phyloP scores from a whole-genome alignment of 1,140 invertebrate species.

The Linepithema humile region DNA sequence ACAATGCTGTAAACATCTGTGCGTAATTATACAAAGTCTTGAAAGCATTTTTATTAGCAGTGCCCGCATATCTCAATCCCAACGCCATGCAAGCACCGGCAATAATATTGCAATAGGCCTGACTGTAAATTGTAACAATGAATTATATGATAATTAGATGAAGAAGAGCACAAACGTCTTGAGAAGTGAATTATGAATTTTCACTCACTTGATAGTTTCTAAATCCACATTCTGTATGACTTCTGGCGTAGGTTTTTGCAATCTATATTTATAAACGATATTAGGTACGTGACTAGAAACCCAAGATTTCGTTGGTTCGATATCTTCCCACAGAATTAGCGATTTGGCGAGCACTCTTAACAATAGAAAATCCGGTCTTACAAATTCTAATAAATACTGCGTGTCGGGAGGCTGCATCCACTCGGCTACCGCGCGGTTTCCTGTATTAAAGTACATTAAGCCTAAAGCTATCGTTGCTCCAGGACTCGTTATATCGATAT shows the following conservation, averaged over 20 bases:
- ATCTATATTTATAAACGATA: slow-evolving; percentile 89
- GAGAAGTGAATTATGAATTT: background rate
- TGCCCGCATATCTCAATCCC: slow-evolving; percentile 96
- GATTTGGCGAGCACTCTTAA: slow-evolving; percentile 91
- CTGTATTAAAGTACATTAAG: slow-evolving; percentile 95
- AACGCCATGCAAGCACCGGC: slow-evolving; percentile 97
- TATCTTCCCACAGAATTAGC: slow-evolving; percentile 94
- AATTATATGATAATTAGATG: slow-evolving; percentile 29
- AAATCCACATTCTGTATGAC: slow-evolving; percentile 90
- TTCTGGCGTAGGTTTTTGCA: slow-evolving; percentile 88
- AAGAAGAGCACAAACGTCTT: background rate
- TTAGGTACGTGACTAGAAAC: slow-evolving; percentile 92
- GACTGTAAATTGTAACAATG: slow-evolving; percentile 85
- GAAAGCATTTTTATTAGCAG: slow-evolving; percentile 93
- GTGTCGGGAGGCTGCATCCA: slow-evolving; percentile 97
- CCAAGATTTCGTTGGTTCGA: slow-evolving; percentile 93
- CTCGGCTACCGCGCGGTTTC: slow-evolving; percentile 94
- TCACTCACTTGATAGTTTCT: slow-evolving; percentile 96
- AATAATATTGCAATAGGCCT: slow-evolving; percentile 98
- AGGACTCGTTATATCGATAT: slow-evolving; percentile 97
- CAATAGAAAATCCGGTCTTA: slow-evolving; percentile 96
- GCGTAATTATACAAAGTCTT: slow-evolving; percentile 89
- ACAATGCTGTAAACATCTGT: slow-evolving; percentile 87
- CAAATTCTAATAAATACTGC: slow-evolving; percentile 95
- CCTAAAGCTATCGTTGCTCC: slow-evolving; percentile 97